Evolutionary conservation across 1,140 invertebrate genomes (phyloP).

Genomic region (Drosophila auraria): DNA sequence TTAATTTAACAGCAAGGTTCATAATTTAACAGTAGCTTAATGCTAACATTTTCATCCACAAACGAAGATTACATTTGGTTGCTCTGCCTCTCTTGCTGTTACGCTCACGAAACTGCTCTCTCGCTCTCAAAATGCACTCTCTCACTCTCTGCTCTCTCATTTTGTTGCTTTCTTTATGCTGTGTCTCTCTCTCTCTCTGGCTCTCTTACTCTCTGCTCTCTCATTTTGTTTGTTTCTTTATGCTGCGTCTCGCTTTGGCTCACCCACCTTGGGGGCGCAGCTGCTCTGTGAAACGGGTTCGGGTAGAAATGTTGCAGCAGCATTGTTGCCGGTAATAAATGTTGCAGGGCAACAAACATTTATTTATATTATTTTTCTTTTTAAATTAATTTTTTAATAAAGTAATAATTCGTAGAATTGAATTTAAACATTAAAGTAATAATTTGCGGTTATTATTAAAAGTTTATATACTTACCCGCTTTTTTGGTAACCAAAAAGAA

Average conservation of each 20-base stretch:
- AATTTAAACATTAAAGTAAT: background rate
- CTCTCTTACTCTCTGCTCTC: background rate
- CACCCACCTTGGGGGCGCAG: background rate
- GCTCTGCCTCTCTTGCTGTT: background rate
- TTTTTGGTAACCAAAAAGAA: background rate
- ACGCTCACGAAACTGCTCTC: background rate
- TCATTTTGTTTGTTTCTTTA: background rate
- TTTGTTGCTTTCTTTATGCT: background rate
- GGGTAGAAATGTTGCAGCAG: conserved; percentile 55
- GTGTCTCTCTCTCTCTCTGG: conserved; percentile 4
- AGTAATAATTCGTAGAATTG: background rate
- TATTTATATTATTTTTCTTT: background rate
- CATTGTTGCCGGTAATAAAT: conserved; percentile 50
- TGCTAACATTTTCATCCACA: background rate
- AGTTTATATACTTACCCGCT: background rate
- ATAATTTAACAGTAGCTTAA: background rate
- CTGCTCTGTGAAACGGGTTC: conserved; percentile 48
- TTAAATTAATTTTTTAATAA: background rate
- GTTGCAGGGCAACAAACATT: background rate
- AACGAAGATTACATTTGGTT: background rate
- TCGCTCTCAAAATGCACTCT: background rate
- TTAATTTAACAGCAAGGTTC: background rate
- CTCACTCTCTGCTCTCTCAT: background rate
- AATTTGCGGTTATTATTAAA: background rate
- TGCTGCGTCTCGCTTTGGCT: conserved; percentile 7